phyloP scores from a whole-genome alignment of 2,888 invertebrate genomes.

The Epirrhoe alternata region DNA sequence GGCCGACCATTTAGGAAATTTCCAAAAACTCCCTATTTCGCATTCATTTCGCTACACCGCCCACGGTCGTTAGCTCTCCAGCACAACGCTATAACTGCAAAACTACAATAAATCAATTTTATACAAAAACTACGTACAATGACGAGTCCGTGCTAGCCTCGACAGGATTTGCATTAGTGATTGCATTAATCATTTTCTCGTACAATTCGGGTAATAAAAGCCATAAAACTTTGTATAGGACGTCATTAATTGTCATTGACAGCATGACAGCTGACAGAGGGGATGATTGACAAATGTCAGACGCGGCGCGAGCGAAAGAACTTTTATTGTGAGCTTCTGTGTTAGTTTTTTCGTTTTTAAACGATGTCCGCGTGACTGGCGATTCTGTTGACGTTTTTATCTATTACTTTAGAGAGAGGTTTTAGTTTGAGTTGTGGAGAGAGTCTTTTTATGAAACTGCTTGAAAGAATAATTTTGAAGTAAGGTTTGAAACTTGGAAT shows the following conservation, averaged over 20 bases:
- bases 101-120: slow-evolving; percentile 78
- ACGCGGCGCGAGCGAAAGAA: slow-evolving; percentile 59
- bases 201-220: slow-evolving; percentile 78
- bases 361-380: slow-evolving; percentile 62
- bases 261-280: slow-evolving; percentile 71
- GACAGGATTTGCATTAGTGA: slow-evolving; percentile 82
- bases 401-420: slow-evolving; percentile 33
- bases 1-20: slow-evolving; percentile 43
- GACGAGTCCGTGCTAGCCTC: slow-evolving; percentile 66
- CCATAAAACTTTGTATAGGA: slow-evolving; percentile 81
- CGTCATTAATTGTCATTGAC: slow-evolving; percentile 84
- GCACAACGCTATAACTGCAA: slow-evolving; percentile 60
- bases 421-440: slow-evolving; percentile 13
- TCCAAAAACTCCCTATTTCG: slow-evolving; percentile 45
- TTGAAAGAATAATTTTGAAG: neutral
- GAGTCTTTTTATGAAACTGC: slow-evolving; percentile 15
- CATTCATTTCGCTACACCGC: slow-evolving; percentile 56
- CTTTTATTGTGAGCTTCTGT: slow-evolving; percentile 49
- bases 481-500: neutral
- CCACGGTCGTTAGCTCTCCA: slow-evolving; percentile 56
- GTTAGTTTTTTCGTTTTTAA: slow-evolving; percentile 52
- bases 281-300: slow-evolving; percentile 84
- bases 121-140: slow-evolving; percentile 73
- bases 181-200: slow-evolving; percentile 81
- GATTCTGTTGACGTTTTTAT: slow-evolving; percentile 49